Percentiles rank a stretch among this genome's conserved stretches.
Conservation (phyloP, 2,113 vertebrate genomes). For the Mus musculus region DNA sequence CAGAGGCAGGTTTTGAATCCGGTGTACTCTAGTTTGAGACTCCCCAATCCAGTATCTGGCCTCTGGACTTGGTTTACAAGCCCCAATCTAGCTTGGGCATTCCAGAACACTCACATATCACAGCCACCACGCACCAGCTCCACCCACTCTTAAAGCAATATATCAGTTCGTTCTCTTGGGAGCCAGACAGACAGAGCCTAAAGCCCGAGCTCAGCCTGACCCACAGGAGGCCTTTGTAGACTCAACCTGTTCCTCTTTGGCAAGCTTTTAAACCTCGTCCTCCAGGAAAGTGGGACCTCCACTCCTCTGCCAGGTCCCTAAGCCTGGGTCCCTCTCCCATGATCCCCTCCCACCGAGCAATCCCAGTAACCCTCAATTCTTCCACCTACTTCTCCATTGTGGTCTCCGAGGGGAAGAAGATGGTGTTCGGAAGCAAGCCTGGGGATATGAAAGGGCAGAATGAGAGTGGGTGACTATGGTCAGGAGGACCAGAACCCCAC, state of each 20-base stretch:
- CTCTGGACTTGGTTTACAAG: conserved; percentile 32
- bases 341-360: background rate
- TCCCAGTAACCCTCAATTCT: background rate
- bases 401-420: background rate
- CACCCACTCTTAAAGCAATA: conserved; percentile 79
- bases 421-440: background rate
- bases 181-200: conserved; percentile 10
- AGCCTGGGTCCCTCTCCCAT: background rate
- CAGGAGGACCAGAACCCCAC: background rate
- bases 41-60: background rate
- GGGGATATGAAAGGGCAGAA: background rate
- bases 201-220: conserved; percentile 48
- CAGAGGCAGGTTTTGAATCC: background rate
- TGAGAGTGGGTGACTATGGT: too few relatives aligned
- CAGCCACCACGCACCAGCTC: background rate
- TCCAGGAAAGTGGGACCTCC: background rate
- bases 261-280: conserved; percentile 14
- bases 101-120: background rate
- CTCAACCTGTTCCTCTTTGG: background rate
- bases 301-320: background rate
- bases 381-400: background rate
- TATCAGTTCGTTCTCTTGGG: conserved; percentile 2
- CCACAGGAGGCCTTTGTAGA: conserved; percentile 16
- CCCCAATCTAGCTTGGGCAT: background rate
- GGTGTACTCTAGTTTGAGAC: background rate